Evolutionary conservation across 2,797 vertebrate genomes (phyloP).

Genomic region (Carapus acus): DNA sequence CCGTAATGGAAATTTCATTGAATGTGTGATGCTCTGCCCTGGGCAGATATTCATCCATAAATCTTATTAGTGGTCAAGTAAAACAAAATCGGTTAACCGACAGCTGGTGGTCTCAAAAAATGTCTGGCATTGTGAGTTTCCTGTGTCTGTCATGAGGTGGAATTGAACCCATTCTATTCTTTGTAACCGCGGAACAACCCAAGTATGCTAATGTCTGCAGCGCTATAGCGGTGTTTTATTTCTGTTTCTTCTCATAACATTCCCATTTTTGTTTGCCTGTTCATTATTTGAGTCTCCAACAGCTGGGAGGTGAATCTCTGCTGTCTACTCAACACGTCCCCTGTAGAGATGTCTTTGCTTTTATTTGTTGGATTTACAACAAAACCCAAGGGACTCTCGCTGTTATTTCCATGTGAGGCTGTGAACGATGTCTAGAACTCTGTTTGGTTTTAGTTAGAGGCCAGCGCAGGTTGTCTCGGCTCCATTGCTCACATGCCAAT

Average conservation of each 20-base stretch:
- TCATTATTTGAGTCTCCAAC: slow-evolving; percentile 29
- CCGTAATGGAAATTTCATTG: not conserved
- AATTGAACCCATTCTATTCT: slow-evolving; percentile 19
- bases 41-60: not conserved
- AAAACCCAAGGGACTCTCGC: slow-evolving; percentile 31
- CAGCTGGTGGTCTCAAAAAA: not conserved
- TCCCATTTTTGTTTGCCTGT: slow-evolving; percentile 27
- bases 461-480: slow-evolving; percentile 11
- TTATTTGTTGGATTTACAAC: slow-evolving; percentile 53
- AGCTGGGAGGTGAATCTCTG: slow-evolving; percentile 14
- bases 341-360: slow-evolving; percentile 44
- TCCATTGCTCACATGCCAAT: slow-evolving; percentile 10
- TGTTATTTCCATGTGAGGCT: slow-evolving; percentile 42
- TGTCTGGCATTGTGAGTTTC: not conserved
- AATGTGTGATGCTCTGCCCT: not conserved
- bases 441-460: slow-evolving; percentile 25
- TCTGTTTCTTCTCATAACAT: slow-evolving; percentile 30
- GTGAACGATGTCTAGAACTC: slow-evolving; percentile 14
- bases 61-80: not conserved
- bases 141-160: not conserved
- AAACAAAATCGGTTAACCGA: not conserved
- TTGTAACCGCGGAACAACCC: slow-evolving; percentile 7
- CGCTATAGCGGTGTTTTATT: slow-evolving; percentile 12
- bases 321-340: slow-evolving; percentile 19
- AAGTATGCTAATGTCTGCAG: slow-evolving; percentile 18